Evolutionary conservation across 2,888 invertebrate species (phyloP).

Genomic region (Drosophila maculinotata): DNA sequence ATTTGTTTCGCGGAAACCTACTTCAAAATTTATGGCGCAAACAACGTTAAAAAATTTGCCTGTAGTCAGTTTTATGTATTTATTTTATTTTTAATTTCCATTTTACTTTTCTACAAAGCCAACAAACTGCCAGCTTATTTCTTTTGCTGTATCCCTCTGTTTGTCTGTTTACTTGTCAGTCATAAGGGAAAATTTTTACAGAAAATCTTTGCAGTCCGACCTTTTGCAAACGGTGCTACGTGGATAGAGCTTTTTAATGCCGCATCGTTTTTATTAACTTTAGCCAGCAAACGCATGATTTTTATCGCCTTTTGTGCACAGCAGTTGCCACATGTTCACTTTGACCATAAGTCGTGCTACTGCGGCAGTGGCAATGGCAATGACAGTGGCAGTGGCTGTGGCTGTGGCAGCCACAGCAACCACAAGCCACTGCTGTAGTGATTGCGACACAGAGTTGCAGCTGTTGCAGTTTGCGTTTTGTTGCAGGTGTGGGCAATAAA

Average conservation of each 20-base stretch:
- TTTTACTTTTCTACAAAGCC: conserved; percentile 35
- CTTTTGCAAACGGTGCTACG: conserved; percentile 5
- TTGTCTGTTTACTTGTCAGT: conserved; percentile 41
- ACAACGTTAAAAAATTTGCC: conserved; percentile 38
- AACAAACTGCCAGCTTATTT: conserved; percentile 46
- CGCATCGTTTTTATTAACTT: conserved; percentile 17
- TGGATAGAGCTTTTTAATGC: conserved; percentile 42
- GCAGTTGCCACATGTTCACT: conserved; percentile 41
- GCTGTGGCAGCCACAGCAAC: conserved; percentile 23
- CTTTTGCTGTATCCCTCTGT: conserved; percentile 7
- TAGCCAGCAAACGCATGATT: conserved; percentile 14
- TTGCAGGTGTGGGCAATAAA: conserved; percentile 17
- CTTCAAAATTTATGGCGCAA: conserved; percentile 59
- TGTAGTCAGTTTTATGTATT: conserved; percentile 49
- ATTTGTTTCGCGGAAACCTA: conserved; percentile 61
- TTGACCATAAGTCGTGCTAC: conserved; percentile 45
- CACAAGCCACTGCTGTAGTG: conserved; percentile 27
- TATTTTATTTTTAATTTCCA: conserved; percentile 60
- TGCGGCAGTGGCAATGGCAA: conserved; percentile 21
- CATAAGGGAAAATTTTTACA: conserved; percentile 70
- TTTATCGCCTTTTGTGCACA: conserved; percentile 23
- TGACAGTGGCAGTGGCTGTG: conserved; percentile 13
- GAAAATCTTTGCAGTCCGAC: conserved; percentile 19
- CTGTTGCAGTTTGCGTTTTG: conserved; percentile 18
- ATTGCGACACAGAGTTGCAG: conserved; percentile 6